These are phyloP conservation scores for Drosophila borealis DNA, from an alignment of 2,888 invertebrate genomes.

Conservation along the genomic window DNA sequence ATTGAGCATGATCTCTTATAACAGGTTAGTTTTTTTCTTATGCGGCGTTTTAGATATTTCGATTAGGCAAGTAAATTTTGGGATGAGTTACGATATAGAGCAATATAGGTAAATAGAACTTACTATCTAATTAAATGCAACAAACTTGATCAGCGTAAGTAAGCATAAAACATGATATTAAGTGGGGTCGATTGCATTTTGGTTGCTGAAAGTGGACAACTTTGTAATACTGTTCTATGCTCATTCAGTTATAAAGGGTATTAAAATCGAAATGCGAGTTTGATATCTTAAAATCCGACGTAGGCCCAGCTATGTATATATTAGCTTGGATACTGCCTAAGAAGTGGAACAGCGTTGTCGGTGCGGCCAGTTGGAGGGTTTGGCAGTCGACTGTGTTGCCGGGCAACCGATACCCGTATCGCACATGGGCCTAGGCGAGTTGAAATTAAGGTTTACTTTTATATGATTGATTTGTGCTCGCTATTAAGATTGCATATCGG, in stretches of 20 bases:
- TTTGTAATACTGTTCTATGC: too few species aligned
- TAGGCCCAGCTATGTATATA: neutral
- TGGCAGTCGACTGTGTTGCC: slow-evolving; percentile 10
- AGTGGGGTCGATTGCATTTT: too few species aligned
- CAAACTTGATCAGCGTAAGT: too few species aligned
- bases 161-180: too few species aligned
- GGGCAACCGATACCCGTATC: slow-evolving; percentile 26
- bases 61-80: too few species aligned
- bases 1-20: too few species aligned
- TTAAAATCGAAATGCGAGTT: neutral
- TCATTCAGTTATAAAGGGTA: neutral
- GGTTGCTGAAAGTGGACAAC: too few species aligned
- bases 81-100: too few species aligned
- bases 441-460: slow-evolving; percentile 29
- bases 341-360: slow-evolving; percentile 1
- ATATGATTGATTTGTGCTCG: slow-evolving; percentile 71
- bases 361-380: neutral
- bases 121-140: too few species aligned
- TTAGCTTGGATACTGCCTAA: neutral
- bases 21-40: too few species aligned
- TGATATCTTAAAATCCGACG: neutral
- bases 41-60: too few species aligned
- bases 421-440: slow-evolving; percentile 23
- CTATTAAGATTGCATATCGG: slow-evolving; percentile 72
- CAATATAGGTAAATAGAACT: too few species aligned